Conservation (phyloP, 1,140 invertebrate genomes). For the Saccostrea cuccullata region DNA sequence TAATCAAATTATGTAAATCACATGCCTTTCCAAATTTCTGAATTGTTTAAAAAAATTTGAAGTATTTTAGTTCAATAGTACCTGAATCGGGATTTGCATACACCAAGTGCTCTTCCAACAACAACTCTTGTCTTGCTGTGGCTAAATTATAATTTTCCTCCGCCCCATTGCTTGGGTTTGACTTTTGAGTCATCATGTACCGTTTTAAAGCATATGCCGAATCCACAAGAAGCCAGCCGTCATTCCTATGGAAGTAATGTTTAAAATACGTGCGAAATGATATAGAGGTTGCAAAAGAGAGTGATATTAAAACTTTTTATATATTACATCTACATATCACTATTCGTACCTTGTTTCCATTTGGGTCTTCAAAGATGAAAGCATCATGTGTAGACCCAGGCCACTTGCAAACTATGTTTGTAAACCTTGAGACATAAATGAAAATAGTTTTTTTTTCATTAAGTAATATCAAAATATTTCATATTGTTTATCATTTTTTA, state of each 20-base stretch:
- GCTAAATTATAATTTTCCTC: slow-evolving; percentile 35
- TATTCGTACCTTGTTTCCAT: background rate
- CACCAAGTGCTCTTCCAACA: slow-evolving; percentile 23
- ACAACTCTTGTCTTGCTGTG: slow-evolving; percentile 20
- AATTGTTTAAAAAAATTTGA: no score
- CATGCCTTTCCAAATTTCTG: no score
- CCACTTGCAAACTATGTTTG: slow-evolving; percentile 9
- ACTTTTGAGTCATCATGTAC: slow-evolving; percentile 22
- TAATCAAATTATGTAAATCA: no score
- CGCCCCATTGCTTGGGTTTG: background rate
- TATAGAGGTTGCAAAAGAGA: background rate
- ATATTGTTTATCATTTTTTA: background rate
- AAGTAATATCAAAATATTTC: background rate
- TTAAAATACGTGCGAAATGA: background rate
- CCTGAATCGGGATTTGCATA: slow-evolving; percentile 11
- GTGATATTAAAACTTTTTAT: no score
- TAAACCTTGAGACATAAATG: slow-evolving; percentile 28
- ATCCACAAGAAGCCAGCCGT: background rate
- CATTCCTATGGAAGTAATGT: background rate
- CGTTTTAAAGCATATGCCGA: background rate
- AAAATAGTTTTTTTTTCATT: background rate
- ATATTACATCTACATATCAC: no score
- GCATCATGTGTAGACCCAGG: slow-evolving; percentile 38
- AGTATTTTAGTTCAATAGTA: background rate
- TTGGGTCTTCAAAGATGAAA: slow-evolving; percentile 7